Percentiles rank a stretch among this genome's conserved stretches.
These are phyloP conservation scores for Sinonovacula constricta DNA, from an alignment of 1,140 invertebrate species.

Conservation along the genomic window DNA sequence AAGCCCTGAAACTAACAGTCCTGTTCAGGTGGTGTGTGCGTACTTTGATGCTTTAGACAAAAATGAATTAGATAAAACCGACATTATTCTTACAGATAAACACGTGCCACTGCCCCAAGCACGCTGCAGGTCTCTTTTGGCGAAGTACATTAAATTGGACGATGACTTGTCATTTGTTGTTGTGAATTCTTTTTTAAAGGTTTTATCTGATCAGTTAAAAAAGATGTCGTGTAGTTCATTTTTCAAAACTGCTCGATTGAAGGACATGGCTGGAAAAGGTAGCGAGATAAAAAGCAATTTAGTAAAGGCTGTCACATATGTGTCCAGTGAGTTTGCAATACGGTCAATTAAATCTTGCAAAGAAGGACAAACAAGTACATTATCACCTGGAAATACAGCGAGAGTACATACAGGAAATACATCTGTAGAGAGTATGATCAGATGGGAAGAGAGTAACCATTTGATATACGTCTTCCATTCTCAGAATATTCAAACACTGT, in stretches of 20 bases:
- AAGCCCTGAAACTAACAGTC: slow-evolving; percentile 54
- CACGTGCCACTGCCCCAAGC: slow-evolving; percentile 17
- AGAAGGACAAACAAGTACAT: slow-evolving; percentile 31
- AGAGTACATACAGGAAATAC: too few species aligned
- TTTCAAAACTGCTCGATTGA: slow-evolving; percentile 50
- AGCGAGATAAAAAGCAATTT: slow-evolving; percentile 47
- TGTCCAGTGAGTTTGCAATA: slow-evolving; percentile 55
- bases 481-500: slow-evolving; percentile 60
- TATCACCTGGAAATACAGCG: slow-evolving; percentile 7
- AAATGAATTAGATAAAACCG: slow-evolving; percentile 42
- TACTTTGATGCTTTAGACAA: slow-evolving; percentile 48
- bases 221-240: slow-evolving; percentile 61
- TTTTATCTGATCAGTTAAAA: slow-evolving; percentile 63
- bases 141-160: slow-evolving; percentile 32
- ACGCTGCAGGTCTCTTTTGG: slow-evolving; percentile 41
- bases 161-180: slow-evolving; percentile 49
- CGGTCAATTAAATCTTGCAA: slow-evolving; percentile 58
- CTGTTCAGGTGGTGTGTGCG: slow-evolving; percentile 59
- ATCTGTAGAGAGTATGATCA: slow-evolving; percentile 48
- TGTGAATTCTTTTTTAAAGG: slow-evolving; percentile 53
- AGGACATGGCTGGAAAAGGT: slow-evolving; percentile 42
- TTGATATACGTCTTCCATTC: slow-evolving; percentile 59
- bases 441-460: slow-evolving; percentile 65
- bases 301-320: slow-evolving; percentile 49
- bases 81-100: slow-evolving; percentile 36